Evolutionary conservation across 2,797 vertebrate genomes (phyloP).

Genomic region (Acanthornis magna): DNA sequence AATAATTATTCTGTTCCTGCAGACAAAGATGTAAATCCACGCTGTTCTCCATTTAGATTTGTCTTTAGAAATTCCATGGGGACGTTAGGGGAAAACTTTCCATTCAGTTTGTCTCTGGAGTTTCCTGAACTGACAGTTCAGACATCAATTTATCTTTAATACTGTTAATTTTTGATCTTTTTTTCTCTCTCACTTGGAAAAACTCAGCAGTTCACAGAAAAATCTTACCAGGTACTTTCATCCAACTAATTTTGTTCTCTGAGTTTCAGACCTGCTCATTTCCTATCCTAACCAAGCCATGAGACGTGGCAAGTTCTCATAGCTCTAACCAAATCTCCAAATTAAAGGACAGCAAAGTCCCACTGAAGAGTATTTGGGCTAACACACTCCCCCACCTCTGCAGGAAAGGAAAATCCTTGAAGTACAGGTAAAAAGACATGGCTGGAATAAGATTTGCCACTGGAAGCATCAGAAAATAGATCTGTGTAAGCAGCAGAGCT

Average conservation of each 20-base stretch:
- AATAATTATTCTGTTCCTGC: constrained; percentile 50
- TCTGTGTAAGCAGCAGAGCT: background rate
- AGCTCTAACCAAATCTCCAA: background rate
- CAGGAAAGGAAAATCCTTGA: background rate
- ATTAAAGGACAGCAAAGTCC: background rate
- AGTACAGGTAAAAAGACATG: background rate
- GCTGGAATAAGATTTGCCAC: background rate
- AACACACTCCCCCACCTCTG: background rate
- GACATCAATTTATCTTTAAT: constrained; percentile 42
- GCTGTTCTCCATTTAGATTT: constrained; percentile 51
- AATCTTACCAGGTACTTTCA: background rate
- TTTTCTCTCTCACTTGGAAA: constrained; percentile 21
- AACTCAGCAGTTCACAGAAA: background rate
- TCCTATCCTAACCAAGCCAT: background rate
- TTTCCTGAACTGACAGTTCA: constrained; percentile 54
- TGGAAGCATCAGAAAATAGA: background rate
- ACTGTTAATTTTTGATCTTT: constrained; percentile 47
- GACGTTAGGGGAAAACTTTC: constrained; percentile 43
- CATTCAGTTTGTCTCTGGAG: constrained; percentile 54
- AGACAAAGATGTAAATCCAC: constrained; percentile 54
- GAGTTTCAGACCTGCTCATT: background rate
- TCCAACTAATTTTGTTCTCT: background rate
- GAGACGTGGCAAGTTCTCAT: background rate
- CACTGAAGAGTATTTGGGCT: background rate
- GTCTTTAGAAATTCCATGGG: constrained; percentile 42